These are phyloP conservation scores for Synergus gifuensis DNA, from an alignment of 2,888 invertebrate species.

Conservation along the genomic window DNA sequence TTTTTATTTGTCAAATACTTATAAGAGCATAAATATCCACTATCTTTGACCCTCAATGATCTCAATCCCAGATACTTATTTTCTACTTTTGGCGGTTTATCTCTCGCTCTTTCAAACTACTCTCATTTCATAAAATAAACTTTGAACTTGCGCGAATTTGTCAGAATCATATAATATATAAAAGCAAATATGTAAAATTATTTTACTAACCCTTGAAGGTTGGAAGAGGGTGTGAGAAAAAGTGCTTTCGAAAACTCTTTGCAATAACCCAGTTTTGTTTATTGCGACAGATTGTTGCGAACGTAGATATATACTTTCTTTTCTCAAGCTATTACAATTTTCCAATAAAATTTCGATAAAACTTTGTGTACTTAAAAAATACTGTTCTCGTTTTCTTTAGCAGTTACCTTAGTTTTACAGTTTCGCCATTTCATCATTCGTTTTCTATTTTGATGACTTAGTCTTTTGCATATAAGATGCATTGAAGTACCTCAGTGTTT, in stretches of 20 bases:
- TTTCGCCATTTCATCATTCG: constrained; percentile 4
- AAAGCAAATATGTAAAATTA: no score
- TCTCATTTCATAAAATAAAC: no score
- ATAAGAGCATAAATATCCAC: not conserved
- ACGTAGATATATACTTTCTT: not conserved
- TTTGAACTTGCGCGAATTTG: no score
- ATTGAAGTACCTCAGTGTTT: constrained; percentile 8
- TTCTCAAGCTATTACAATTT: not conserved
- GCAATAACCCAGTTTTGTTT: not conserved
- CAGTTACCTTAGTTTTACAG: constrained; percentile 23
- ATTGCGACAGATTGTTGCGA: not conserved
- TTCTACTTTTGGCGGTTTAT: no score
- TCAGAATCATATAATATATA: no score
- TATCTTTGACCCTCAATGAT: not conserved
- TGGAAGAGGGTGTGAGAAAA: no score
- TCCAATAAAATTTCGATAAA: not conserved
- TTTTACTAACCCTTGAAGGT: no score
- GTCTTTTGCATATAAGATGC: constrained; percentile 25
- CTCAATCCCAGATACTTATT: no score
- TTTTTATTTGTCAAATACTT: constrained; percentile 23
- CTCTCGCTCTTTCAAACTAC: no score
- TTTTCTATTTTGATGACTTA: constrained; percentile 23
- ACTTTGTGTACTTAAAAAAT: not conserved
- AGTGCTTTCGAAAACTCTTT: not conserved
- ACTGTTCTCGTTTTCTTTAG: not conserved